A percentile compares a stretch with the other conserved stretches of the same genome.
Conservation (phyloP, 2,888 invertebrate species). For the Drosophila atripex region DNA sequence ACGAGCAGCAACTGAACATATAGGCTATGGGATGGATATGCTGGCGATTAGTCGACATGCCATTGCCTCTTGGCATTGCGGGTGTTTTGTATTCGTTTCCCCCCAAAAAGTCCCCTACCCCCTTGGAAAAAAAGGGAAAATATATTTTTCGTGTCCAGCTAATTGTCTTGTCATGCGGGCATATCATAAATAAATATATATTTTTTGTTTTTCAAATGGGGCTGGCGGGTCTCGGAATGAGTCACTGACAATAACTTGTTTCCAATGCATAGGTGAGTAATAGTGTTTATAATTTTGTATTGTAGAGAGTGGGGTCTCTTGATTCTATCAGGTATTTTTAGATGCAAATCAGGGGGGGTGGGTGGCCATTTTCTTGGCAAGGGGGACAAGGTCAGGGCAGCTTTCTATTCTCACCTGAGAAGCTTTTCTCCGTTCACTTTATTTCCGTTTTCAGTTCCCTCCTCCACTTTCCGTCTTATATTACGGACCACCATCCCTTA, state of each 20-base stretch:
- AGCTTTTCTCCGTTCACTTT: slow-evolving; percentile 23
- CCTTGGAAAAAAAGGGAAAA: slow-evolving; percentile 11
- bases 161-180: slow-evolving; percentile 48
- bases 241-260: slow-evolving; percentile 29
- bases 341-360: slow-evolving; percentile 15
- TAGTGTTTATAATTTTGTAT: slow-evolving; percentile 18
- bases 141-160: slow-evolving; percentile 44
- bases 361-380: slow-evolving; percentile 30
- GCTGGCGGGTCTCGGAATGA: slow-evolving; percentile 21
- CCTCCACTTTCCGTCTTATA: slow-evolving; percentile 40
- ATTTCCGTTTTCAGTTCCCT: slow-evolving; percentile 22
- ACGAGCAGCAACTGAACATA: slow-evolving; percentile 6
- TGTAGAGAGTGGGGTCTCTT: too few relatives aligned
- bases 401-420: slow-evolving; percentile 28
- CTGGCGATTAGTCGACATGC: slow-evolving; percentile 35
- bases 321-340: slow-evolving; percentile 33
- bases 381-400: slow-evolving; percentile 72
- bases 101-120: too few relatives aligned
- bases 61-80: slow-evolving; percentile 23
- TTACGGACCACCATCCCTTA: slow-evolving; percentile 22
- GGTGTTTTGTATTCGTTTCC: too few relatives aligned
- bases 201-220: not conserved
- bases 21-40: slow-evolving; percentile 19
- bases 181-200: slow-evolving; percentile 1
- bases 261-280: slow-evolving; percentile 23